Evolutionary conservation across 1,140 invertebrate genomes (phyloP), one percentile per base, ranked within the genome.

Genomic region (Ericerus pela): DNA sequence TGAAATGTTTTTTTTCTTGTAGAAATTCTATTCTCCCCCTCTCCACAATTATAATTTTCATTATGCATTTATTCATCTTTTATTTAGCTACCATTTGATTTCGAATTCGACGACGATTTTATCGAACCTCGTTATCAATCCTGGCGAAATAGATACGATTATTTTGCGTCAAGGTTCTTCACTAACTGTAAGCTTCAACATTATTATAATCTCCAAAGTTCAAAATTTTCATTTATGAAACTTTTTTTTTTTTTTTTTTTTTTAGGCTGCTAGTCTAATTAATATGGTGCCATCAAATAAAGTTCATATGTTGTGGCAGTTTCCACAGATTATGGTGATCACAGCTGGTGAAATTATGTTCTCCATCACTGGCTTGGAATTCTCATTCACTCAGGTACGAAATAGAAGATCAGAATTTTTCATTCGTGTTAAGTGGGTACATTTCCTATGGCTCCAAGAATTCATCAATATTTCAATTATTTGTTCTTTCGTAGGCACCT

Each of bases 321-420:
- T 81, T 16, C 79, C 80, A 10, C 80, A 82, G 63, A 79, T 81
- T 64, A 56, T 80, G 18, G 60, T 80, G 2, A 75, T 84, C 29
- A 80, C 79, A 0, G 61, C 72, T 0, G 79, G 69, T 5, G 81
- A 83, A 66, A 70, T 83, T 31, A 72, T 84, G 67, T 82, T 82
- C 64, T 62, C 78, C 2, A 73, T 83, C 33, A 81, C 80, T 28
- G 79, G 79, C 18, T 67, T 82, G 1, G 73, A 79, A 52, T 84
- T 84, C 67, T 76, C 79, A 2, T 84, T 81, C 64, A 75, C 76
- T 27, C 77, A 82, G 72, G 78, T 79, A 65, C 63, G 47, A 41
- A 27, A 51, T 27, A 38, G 47, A 53, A 6, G 5, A 26, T 53
- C 31, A 14, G 20, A 51, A 26, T 8, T 22, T 11, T 31, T 26